A percentile compares a stretch with the other conserved stretches of the same genome.
Conservation (phyloP, 1,140 invertebrate genomes). For the Frieseomelitta varia region DNA sequence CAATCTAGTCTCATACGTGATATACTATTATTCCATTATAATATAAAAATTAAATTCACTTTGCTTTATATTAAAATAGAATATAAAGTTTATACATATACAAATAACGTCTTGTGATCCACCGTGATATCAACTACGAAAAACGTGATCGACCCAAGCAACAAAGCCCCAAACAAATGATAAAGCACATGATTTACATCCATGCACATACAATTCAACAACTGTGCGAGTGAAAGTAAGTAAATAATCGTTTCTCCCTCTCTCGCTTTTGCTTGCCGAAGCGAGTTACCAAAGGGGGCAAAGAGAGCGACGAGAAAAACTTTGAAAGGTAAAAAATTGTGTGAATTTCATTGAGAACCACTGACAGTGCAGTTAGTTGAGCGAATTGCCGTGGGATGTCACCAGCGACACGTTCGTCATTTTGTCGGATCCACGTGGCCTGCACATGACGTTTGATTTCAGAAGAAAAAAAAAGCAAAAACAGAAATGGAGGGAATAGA, state of each 20-base stretch:
- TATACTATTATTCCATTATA: not conserved
- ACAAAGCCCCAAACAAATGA: slow-evolving; percentile 10
- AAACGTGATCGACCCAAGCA: not conserved
- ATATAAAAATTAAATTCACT: not conserved
- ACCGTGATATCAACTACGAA: not conserved
- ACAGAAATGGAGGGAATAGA: slow-evolving; percentile 30
- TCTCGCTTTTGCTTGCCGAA: slow-evolving; percentile 26
- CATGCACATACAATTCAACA: slow-evolving; percentile 12
- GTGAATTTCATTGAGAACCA: slow-evolving; percentile 11
- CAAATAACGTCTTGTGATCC: not conserved
- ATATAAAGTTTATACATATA: no score
- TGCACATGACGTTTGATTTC: slow-evolving; percentile 68
- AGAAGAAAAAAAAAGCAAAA: slow-evolving; percentile 25
- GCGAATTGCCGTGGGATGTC: slow-evolving; percentile 69
- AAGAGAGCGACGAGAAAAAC: not conserved
- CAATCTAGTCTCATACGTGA: not conserved
- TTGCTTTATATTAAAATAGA: not conserved
- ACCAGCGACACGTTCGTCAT: slow-evolving; percentile 53
- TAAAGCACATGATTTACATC: slow-evolving; percentile 49
- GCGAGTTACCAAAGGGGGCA: not conserved
- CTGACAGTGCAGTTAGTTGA: slow-evolving; percentile 23
- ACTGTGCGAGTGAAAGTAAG: slow-evolving; percentile 74
- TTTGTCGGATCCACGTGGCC: slow-evolving; percentile 70
- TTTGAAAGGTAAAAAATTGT: slow-evolving; percentile 1
- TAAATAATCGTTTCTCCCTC: slow-evolving; percentile 69